Base-by-base conservation (phyloP, 1,140 invertebrate genomes). In the Anoplophora glabripennis region DNA sequence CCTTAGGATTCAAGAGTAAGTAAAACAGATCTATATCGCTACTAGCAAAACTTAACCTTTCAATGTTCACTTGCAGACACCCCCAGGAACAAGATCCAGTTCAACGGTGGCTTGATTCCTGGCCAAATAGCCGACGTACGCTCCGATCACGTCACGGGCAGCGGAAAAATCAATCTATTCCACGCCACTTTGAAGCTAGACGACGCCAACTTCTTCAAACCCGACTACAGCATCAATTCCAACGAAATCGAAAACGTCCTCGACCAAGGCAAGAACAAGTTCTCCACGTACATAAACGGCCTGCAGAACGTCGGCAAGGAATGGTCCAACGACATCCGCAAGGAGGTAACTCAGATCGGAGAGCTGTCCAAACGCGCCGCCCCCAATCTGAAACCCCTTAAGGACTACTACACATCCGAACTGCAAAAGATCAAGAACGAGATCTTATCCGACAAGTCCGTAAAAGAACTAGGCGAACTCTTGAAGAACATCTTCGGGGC, bases 181-280 rank as follows among this genome's bases (percentile, higher is more conserved):
- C 80, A 82, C 53, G 78, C 80, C 1, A 78, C 80, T 2, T 58
- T 89, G 3, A 82, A 81, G 41, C 72, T 88, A 35, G 80, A 89
- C 52, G 81, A 89, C 34, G 76, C 81, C 9, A 83, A 89, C 66
- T 85, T 87, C 65, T 71, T 89, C 37, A 86, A 88, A 72, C 82
- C 83, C 3, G 83, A 84, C 15, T 85, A 86, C 55, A 78, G 76
- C 3, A 76, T 83, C 14, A 83, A 84, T 49, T 80, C 82, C 34
- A 84, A 89, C 4, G 84, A 86, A 66, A 77, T 88, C 36, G 78
- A 83, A 63, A 71, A 75, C 56, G 79, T 83, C 46, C 14, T 64
- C 53, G 37, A 59, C 47, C 66, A 37, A 42, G 21, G 10, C n/a
- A 59, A 55, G 55, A 34, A 55, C 7, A 36, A 37, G 4, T 9